Evolutionary conservation across 2,797 vertebrate species (phyloP).

Genomic region (Tokudaia tokunoshimensis): DNA sequence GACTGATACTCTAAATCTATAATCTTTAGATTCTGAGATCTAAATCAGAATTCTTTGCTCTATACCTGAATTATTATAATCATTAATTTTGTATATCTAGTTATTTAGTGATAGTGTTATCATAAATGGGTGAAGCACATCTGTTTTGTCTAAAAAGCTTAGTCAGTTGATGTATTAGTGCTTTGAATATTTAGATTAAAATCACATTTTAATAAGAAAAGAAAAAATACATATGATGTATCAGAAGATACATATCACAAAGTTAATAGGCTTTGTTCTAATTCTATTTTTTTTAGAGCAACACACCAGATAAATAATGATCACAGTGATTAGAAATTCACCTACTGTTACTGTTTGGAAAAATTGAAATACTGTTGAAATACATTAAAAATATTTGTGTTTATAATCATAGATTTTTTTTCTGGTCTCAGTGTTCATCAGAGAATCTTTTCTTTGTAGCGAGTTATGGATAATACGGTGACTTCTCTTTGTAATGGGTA

Average conservation of each 20-base stretch:
- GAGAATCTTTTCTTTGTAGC: not conserved
- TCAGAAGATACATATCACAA: not conserved
- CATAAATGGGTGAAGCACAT: not conserved
- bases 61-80: not conserved
- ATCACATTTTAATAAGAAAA: not conserved
- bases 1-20: not conserved
- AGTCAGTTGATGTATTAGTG: not conserved
- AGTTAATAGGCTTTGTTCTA: not conserved
- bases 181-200: not conserved
- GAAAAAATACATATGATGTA: not conserved
- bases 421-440: not conserved
- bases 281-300: not conserved
- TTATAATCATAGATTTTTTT: not conserved
- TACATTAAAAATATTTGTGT: not conserved
- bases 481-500: not conserved
- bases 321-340: not conserved
- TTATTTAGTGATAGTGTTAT: not conserved
- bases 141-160: not conserved
- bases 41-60: not conserved
- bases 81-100: not conserved
- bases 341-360: not conserved
- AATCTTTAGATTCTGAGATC: not conserved
- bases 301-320: not conserved
- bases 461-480: not conserved
- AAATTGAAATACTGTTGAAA: not conserved